Evolutionary conservation across 2,797 vertebrate genomes (phyloP), one percentile per base, ranked within the genome.

Genomic region (Ptychobarbus kaznakovi): DNA sequence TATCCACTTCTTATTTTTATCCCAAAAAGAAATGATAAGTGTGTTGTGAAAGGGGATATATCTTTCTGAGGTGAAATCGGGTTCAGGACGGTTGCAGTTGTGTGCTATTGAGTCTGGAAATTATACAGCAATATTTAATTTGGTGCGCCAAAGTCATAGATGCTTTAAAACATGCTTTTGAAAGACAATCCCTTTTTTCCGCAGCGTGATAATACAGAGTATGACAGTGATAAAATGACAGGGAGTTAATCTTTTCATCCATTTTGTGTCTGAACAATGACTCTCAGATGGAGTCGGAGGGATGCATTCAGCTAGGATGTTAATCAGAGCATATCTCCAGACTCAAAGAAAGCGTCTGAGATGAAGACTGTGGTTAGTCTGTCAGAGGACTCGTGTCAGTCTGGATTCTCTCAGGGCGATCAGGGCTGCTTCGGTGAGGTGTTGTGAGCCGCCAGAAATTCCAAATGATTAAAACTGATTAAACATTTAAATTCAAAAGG

Each of bases 211-310:
- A 72, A 40, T 49, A 51, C 28, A 22, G 22, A 80, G 44, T 40
- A 3, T 56, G 75, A 83, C 72, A 66, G 28, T 53, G 66, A 79
- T 63, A 25, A 73, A 44, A 49, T 74, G 42, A 82, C 12, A 28
- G 40, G 32, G 35, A 77, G 81, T 66, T 76, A 70, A 86, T 86
- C 70, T 72, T 77, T 56, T 79, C 49, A 63, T 68, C 4, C 20
- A 18, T 68, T 84, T 66, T 77, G 63, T 83, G 79, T 63, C 35
- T 20, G 73, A 86, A 84, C 25, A 81, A 86, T 86, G 58, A 73
- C 70, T 58, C n/a, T 20, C 32, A 84, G 70, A 84, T 77, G 13
- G 18, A 84, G 80, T 38, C 20, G 44, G 38, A 40, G 25, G 35
- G 63, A 46, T 65, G 28, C 15, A 68, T 84, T 88, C 16, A 81